Percentiles rank a stretch among this genome's conserved stretches.
Evolutionary conservation across 1,140 invertebrate species (phyloP).

Genomic region (Zaprionus nigranus): DNA sequence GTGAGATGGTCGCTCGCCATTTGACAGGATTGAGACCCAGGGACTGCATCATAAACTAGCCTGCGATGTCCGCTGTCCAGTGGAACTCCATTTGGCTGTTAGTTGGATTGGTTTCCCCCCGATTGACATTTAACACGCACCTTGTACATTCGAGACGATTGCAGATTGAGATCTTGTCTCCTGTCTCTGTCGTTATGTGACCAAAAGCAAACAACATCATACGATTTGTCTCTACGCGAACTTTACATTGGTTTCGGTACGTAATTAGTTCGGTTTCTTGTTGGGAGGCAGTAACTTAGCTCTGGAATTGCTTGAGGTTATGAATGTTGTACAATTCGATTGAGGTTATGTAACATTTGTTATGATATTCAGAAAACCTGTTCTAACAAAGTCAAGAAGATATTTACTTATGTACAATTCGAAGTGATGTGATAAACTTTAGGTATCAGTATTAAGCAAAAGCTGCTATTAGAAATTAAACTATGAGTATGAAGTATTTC

Average conservation of each 20-base stretch:
- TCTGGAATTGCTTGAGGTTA: background rate
- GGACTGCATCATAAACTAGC: conserved; percentile 30
- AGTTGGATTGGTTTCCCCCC: conserved; percentile 7
- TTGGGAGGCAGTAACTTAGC: background rate
- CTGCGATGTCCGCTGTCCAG: background rate
- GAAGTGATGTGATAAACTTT: no score
- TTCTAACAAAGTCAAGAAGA: background rate
- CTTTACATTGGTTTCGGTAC: background rate
- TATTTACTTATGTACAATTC: fast-evolving
- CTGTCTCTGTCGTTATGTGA: background rate
- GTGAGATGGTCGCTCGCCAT: conserved; percentile 27
- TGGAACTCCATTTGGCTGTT: conserved; percentile 18
- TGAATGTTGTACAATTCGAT: background rate
- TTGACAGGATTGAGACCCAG: conserved; percentile 44
- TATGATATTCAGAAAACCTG: background rate
- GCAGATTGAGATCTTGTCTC: conserved; percentile 19
- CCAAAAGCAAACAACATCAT: conserved; percentile 9
- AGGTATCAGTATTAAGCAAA: no score
- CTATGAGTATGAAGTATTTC: no score
- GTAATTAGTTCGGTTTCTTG: background rate
- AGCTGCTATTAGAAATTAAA: no score
- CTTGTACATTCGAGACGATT: conserved; percentile 21
- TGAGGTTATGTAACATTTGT: background rate
- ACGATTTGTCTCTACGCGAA: background rate
- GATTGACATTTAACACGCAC: conserved; percentile 38